Evolutionary conservation across 2,888 invertebrate species (phyloP), one percentile per base, ranked within the genome.

Genomic region (Phragmatobia fuliginosa): DNA sequence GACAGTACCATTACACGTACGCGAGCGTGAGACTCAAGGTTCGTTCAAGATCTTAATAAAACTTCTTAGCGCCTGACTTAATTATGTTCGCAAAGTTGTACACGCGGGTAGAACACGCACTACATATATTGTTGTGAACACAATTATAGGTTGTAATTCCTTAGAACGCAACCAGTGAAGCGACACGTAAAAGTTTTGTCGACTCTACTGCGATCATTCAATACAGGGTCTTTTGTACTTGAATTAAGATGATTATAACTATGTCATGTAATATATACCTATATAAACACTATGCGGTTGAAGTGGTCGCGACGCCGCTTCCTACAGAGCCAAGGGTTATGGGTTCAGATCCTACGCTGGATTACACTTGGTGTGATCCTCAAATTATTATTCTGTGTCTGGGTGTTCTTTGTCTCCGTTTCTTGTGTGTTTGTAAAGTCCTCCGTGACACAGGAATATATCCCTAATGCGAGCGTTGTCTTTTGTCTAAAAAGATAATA

Each of bases 1-100:
- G 36, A 58, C 58, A 59, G 59, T 58, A 38, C 28, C 41, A 38
- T 66, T 41, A 59, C 33, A 28, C 4, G 33, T 32, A 21, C 21
- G 49, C 32, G 18, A 52, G 32, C 65, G 61, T 68, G 64, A 49
- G 32, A 62, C 41, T 52, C 28, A 28, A 41, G 61, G 36, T 8
- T 56, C 41, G 41, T 7, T 33, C 31, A 45, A 61, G 60, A 52
- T 56, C n/a, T n/a, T 38, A 56, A 28, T 52, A 38, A 65, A 62
- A 36, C 65, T 58, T 62, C 58, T 33, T 32, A 61, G 41, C 67
- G 71, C 71, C 71, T 71, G 64, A 4, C 56, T 60, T 60, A 64
- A 71, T 71, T 67, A 64, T 64, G 49, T 59, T 45, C 28, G 71
- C 71, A 71, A 71, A 52, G 52, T 65, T 64, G 38, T 71, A 38